These are phyloP conservation scores for Malachius bipustulatus DNA, from an alignment of 2,888 invertebrate genomes.

Conservation along the genomic window DNA sequence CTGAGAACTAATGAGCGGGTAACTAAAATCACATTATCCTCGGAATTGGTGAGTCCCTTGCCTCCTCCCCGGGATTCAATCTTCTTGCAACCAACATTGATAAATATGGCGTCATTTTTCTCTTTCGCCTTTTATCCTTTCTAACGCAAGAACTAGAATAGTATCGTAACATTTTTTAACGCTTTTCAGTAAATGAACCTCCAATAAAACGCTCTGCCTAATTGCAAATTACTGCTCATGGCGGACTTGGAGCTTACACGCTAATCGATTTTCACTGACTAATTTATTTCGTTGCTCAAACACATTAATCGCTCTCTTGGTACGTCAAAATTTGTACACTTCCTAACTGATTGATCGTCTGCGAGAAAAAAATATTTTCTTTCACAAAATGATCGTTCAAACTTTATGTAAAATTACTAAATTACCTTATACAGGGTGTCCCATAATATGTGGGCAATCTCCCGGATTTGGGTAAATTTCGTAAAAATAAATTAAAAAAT, in stretches of 20 bases:
- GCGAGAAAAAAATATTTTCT: too few relatives aligned
- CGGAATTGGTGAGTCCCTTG: conserved; percentile 25
- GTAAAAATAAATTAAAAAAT: too few relatives aligned
- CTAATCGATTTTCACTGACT: conserved; percentile 2
- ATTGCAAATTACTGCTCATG: conserved; percentile 25
- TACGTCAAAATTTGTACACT: too few relatives aligned
- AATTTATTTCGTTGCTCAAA: too few relatives aligned
- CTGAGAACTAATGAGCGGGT: conserved; percentile 32
- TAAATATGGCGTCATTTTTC: conserved; percentile 45
- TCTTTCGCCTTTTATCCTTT: conserved; percentile 36
- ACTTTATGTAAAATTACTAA: too few relatives aligned
- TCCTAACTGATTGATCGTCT: too few relatives aligned
- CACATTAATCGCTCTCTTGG: too few relatives aligned
- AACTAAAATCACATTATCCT: conserved; percentile 38
- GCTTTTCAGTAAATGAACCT: conserved; percentile 27
- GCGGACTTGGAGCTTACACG: conserved; percentile 6
- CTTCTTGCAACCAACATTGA: conserved; percentile 38
- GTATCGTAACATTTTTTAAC: conserved; percentile 27
- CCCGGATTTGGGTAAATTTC: too few relatives aligned
- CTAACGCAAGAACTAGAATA: conserved; percentile 34
- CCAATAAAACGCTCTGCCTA: conserved; percentile 30
- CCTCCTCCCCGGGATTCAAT: conserved; percentile 34
- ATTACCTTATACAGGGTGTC: too few relatives aligned
- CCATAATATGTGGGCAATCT: too few relatives aligned
- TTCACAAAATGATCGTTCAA: too few relatives aligned